phyloP scores from a whole-genome alignment of 1,140 invertebrate species.

The Drosophila parvula region DNA sequence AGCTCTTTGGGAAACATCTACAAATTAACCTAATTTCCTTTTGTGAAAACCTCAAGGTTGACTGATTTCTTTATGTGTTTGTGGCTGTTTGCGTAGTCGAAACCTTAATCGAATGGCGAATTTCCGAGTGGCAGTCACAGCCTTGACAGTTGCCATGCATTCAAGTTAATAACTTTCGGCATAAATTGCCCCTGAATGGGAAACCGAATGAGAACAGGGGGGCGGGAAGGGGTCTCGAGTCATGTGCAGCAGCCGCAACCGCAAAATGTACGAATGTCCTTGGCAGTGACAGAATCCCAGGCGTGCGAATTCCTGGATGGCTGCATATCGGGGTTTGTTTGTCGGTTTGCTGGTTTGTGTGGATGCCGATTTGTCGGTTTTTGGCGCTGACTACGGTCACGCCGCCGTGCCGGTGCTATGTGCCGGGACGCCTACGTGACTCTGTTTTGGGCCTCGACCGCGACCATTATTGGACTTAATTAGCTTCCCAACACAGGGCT shows the following conservation, averaged over 20 bases:
- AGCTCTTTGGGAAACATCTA: not conserved
- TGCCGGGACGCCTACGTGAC: conserved; percentile 9
- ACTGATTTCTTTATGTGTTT: not conserved
- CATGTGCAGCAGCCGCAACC: conserved; percentile 65
- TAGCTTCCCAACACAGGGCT: conserved; percentile 39
- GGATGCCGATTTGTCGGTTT: conserved; percentile 18
- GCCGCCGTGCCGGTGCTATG: not conserved
- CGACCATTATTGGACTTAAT: conserved; percentile 70
- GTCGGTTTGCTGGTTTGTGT: conserved; percentile 7
- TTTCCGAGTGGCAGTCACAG: not conserved
- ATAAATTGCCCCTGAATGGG: conserved; percentile 61
- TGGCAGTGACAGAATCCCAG: conserved; percentile 56
- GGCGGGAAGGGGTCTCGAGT: conserved; percentile 24
- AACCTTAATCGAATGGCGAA: conserved; percentile 9
- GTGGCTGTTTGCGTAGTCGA: not conserved
- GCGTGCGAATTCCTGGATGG: conserved; percentile 10
- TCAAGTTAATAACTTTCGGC: conserved; percentile 70
- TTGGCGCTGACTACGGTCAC: conserved; percentile 53
- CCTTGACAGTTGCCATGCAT: conserved; percentile 24
- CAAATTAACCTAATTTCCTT: not conserved
- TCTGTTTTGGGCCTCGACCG: conserved; percentile 30
- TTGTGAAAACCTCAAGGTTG: not conserved
- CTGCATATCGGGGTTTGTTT: conserved; percentile 11
- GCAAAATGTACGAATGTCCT: conserved; percentile 60
- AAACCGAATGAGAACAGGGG: not conserved